A percentile compares a stretch with the other conserved stretches of the same genome.
phyloP scores from a whole-genome alignment of 2,797 vertebrate species.

The Alauda arvensis region DNA sequence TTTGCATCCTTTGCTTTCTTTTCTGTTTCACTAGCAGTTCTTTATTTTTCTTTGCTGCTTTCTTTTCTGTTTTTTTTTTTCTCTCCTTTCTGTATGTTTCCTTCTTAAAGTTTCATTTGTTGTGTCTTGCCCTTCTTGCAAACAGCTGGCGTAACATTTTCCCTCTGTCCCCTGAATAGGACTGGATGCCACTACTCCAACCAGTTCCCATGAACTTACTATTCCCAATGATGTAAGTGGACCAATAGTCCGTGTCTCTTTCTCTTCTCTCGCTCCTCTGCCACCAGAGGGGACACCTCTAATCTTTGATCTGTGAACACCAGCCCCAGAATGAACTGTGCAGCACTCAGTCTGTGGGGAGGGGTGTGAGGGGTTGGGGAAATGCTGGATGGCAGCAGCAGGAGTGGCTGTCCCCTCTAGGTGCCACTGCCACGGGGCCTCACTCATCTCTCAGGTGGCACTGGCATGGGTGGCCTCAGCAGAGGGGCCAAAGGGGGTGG shows the following conservation, averaged over 20 bases:
- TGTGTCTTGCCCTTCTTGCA: slow-evolving; percentile 20
- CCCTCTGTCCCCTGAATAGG: slow-evolving; percentile 79
- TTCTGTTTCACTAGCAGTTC: slow-evolving; percentile 52
- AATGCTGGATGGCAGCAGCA: background rate
- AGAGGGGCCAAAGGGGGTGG: background rate
- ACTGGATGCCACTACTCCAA: slow-evolving; percentile 83
- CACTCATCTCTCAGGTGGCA: background rate
- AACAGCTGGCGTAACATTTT: slow-evolving; percentile 42
- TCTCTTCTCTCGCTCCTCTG: slow-evolving; percentile 15
- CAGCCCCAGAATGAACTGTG: background rate
- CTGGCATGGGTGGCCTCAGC: accelerated
- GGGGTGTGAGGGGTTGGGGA: background rate
- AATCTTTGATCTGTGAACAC: background rate
- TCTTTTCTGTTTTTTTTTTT: background rate
- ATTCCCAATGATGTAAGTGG: slow-evolving; percentile 94
- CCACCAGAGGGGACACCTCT: background rate
- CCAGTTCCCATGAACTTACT: slow-evolving; percentile 91
- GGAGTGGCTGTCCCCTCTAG: background rate
- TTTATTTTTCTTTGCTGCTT: slow-evolving; percentile 42
- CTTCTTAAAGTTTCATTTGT: slow-evolving; percentile 32
- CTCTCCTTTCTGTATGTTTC: slow-evolving; percentile 19
- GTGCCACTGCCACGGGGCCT: accelerated
- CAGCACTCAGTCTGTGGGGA: background rate
- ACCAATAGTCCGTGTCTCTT: slow-evolving; percentile 43
- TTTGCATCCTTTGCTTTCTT: slow-evolving; percentile 51